Evolutionary conservation across 1,140 invertebrate genomes (phyloP).

Genomic region (Bombyx mandarina): DNA sequence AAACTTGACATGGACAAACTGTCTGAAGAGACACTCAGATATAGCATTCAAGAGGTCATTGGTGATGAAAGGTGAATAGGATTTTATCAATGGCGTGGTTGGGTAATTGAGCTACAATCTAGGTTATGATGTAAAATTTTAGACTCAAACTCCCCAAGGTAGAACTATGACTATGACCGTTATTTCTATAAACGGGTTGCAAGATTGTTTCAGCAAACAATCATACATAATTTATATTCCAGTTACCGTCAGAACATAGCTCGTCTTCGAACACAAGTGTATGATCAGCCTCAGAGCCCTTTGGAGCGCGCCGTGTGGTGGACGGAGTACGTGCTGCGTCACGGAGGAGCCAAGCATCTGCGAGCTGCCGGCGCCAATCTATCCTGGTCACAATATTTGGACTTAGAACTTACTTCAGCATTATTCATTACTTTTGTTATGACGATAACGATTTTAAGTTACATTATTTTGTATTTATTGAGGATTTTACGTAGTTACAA

Average conservation of each 20-base stretch:
- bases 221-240: background rate
- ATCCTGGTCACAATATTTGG: conserved; percentile 25
- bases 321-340: conserved; percentile 71
- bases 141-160: too few relatives aligned
- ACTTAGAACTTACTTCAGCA: too few relatives aligned
- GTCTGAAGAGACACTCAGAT: conserved; percentile 26
- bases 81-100: too few relatives aligned
- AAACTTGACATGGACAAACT: conserved; percentile 28
- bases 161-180: too few relatives aligned
- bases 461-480: too few relatives aligned
- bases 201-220: too few relatives aligned
- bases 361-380: conserved; percentile 36
- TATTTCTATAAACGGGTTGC: too few relatives aligned
- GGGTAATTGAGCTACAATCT: conserved; percentile 7
- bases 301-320: conserved; percentile 67
- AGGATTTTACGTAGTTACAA: too few relatives aligned
- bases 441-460: too few relatives aligned
- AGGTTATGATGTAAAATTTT: too few relatives aligned
- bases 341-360: conserved; percentile 62
- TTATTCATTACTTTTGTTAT: too few relatives aligned
- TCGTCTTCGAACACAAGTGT: background rate
- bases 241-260: conserved; percentile 9
- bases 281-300: conserved; percentile 13
- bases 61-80: conserved; percentile 7
- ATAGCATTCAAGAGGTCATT: conserved; percentile 26